phyloP scores from a whole-genome alignment of 2,113 vertebrate genomes.

The Campylorhamphus procurvoides region DNA sequence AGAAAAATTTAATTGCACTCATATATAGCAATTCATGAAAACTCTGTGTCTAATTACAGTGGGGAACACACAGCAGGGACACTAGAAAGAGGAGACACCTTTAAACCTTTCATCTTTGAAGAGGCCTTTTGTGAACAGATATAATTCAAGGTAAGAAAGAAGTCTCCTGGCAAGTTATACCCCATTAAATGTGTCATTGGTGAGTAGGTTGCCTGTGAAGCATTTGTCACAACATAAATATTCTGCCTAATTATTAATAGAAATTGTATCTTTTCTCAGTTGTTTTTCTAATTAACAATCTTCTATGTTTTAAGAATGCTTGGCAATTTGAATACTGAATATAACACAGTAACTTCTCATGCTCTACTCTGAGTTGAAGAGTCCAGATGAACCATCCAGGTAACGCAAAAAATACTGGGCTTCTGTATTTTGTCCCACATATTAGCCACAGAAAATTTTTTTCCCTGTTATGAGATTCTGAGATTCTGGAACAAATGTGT shows the following conservation, averaged over 20 bases:
- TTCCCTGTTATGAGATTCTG: not conserved
- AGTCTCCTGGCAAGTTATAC: not conserved
- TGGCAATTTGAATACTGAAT: not conserved
- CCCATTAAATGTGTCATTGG: not conserved
- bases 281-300: conserved; percentile 32
- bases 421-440: not conserved
- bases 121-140: conserved; percentile 26
- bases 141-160: conserved; percentile 32
- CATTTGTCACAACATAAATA: not conserved
- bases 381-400: not conserved
- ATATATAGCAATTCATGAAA: conserved; percentile 30
- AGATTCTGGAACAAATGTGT: conserved; percentile 11
- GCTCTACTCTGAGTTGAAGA: not conserved
- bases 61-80: conserved; percentile 8
- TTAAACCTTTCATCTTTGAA: conserved; percentile 47
- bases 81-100: conserved; percentile 33
- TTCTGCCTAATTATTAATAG: conserved; percentile 55
- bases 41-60: conserved; percentile 46
- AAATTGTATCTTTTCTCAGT: not conserved
- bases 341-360: not conserved
- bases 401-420: not conserved
- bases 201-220: not conserved
- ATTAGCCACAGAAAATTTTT: not conserved
- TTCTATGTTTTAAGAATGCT: conserved; percentile 18
- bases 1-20: conserved; percentile 53